Evolutionary conservation across 1,140 invertebrate genomes (phyloP).

Genomic region (Drosophila busckii): DNA sequence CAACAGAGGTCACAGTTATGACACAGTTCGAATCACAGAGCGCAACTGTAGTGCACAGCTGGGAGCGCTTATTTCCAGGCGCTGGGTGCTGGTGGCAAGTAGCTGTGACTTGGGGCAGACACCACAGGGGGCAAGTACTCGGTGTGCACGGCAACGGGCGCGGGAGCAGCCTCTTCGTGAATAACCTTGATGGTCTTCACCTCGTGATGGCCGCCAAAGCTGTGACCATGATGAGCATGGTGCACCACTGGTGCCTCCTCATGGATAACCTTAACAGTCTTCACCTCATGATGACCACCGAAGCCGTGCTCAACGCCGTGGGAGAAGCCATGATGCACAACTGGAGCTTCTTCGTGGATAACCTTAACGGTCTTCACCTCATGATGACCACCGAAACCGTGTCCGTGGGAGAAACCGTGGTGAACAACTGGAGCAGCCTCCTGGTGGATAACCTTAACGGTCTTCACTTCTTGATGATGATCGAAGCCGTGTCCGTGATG

Average conservation of each 20-base stretch:
- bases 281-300: conserved; percentile 34
- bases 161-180: conserved; percentile 42
- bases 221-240: conserved; percentile 30
- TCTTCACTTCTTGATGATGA: conserved; percentile 46
- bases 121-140: conserved; percentile 43
- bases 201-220: conserved; percentile 23
- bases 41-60: conserved; percentile 8
- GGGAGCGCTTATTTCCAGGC: conserved; percentile 52
- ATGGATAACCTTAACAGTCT: conserved; percentile 47
- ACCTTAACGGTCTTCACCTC: conserved; percentile 56
- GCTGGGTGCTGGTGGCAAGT: conserved; percentile 57
- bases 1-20: conserved; percentile 47
- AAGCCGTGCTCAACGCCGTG: too few relatives aligned
- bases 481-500: conserved; percentile 21
- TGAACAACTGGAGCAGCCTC: conserved; percentile 17
- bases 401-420: conserved; percentile 10
- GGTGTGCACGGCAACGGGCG: conserved; percentile 28
- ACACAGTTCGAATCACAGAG: conserved; percentile 53
- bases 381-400: conserved; percentile 31
- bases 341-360: conserved; percentile 26
- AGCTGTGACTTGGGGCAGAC: conserved; percentile 39
- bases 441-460: conserved; percentile 57
- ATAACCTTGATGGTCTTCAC: conserved; percentile 60
- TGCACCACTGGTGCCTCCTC: conserved; percentile 26
- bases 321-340: neutral